These are phyloP conservation scores for Python bivittatus DNA, from an alignment of 2,113 vertebrate genomes.

Conservation along the genomic window DNA sequence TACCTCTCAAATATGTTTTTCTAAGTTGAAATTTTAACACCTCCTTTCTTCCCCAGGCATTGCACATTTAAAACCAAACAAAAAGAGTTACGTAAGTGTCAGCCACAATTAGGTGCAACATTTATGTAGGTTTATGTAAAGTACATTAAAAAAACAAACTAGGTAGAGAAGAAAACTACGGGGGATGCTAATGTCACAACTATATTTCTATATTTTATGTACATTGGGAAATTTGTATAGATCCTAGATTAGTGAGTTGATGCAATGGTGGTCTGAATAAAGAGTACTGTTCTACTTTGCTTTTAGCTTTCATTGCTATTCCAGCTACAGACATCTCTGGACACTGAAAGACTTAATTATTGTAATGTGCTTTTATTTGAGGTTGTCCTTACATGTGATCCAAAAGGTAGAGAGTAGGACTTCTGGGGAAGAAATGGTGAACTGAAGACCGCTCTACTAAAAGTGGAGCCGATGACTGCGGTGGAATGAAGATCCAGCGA, in stretches of 20 bases:
- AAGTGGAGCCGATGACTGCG: too few relatives aligned
- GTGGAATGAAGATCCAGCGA: too few relatives aligned
- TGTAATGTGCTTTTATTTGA: neutral
- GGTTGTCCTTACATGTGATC: neutral
- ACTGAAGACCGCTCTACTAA: too few relatives aligned
- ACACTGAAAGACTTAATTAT: neutral
- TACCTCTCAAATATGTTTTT: neutral
- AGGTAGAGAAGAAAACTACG: neutral
- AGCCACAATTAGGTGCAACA: neutral
- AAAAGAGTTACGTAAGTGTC: neutral
- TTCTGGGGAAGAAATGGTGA: too few relatives aligned
- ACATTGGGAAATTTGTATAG: neutral
- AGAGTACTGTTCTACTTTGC: neutral
- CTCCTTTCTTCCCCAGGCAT: neutral
- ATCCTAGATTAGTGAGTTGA: neutral
- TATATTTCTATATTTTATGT: neutral
- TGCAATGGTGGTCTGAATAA: neutral
- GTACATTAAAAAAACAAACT: neutral
- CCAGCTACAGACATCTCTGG: neutral
- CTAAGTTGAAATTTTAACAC: slow-evolving; percentile 22
- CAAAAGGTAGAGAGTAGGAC: neutral
- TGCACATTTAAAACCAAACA: neutral
- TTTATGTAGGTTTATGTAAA: neutral
- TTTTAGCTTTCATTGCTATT: neutral
- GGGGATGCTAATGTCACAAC: neutral